Conservation (phyloP, 2,113 vertebrate species). For the Chloroceryle aenea region DNA sequence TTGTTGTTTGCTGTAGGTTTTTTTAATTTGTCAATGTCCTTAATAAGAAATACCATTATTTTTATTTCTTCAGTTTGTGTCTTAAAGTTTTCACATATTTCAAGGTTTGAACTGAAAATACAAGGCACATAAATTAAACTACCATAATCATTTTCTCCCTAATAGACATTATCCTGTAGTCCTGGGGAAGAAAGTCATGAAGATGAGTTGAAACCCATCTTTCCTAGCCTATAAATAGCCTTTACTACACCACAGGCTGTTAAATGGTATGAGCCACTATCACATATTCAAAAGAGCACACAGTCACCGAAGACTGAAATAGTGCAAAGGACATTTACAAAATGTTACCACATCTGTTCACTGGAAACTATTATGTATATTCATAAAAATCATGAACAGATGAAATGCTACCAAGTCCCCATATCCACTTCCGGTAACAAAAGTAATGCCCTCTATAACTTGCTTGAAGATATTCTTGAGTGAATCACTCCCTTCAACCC, state of each 20-base stretch:
- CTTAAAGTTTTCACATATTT: background rate
- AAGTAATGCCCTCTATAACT: background rate
- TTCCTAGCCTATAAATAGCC: background rate
- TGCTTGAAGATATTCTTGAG: background rate
- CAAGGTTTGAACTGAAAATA: background rate
- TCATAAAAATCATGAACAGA: background rate
- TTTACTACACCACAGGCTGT: background rate
- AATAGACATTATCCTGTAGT: background rate
- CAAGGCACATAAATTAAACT: background rate
- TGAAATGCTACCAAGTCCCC: background rate
- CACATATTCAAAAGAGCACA: background rate
- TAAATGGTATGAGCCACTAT: background rate
- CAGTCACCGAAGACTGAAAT: background rate
- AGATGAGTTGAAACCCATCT: background rate
- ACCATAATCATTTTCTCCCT: background rate
- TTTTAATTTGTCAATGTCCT: fast-evolving
- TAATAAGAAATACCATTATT: background rate
- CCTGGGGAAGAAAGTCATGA: background rate
- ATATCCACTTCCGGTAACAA: background rate
- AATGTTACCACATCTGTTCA: background rate
- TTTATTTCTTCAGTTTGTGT: background rate
- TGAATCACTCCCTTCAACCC: background rate
- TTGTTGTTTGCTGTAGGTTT: too few relatives aligned
- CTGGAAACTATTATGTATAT: background rate
- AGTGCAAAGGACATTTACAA: background rate